Conservation (phyloP, 2,797 vertebrate genomes). For the Botia almorhae region DNA sequence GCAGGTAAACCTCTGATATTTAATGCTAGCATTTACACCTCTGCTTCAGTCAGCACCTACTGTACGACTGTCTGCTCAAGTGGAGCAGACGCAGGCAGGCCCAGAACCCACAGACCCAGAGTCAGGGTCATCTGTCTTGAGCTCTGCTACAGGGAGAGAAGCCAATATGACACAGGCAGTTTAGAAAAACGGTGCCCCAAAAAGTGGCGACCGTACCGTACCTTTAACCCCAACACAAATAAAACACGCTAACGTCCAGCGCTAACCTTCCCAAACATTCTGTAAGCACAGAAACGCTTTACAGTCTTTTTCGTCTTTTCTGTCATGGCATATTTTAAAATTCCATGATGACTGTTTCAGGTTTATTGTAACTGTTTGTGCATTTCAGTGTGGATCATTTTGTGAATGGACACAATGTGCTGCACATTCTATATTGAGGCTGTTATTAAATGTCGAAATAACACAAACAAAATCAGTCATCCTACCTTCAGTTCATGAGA, state of each 20-base stretch:
- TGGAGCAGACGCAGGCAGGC: constrained; percentile 43
- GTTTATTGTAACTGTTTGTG: too few relatives aligned
- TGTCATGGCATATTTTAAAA: too few relatives aligned
- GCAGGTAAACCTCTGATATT: constrained; percentile 71
- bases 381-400: too few relatives aligned
- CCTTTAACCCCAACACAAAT: constrained; percentile 14
- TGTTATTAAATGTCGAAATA: neutral
- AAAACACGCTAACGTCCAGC: constrained; percentile 29
- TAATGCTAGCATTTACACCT: constrained; percentile 70
- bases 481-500: neutral
- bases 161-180: neutral
- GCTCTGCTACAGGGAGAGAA: neutral
- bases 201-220: neutral
- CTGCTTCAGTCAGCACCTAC: constrained; percentile 61
- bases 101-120: constrained; percentile 16
- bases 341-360: too few relatives aligned
- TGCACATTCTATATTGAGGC: neutral
- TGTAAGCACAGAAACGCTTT: neutral
- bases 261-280: constrained; percentile 34
- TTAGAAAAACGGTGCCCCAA: constrained; percentile 1
- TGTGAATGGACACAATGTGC: too few relatives aligned
- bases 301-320: too few relatives aligned
- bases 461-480: neutral
- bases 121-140: constrained; percentile 29
- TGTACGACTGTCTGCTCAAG: constrained; percentile 34